Percentiles rank a stretch among this genome's conserved stretches.
Conservation (phyloP, 2,888 invertebrate species). For the Erpobdella octoculata region DNA sequence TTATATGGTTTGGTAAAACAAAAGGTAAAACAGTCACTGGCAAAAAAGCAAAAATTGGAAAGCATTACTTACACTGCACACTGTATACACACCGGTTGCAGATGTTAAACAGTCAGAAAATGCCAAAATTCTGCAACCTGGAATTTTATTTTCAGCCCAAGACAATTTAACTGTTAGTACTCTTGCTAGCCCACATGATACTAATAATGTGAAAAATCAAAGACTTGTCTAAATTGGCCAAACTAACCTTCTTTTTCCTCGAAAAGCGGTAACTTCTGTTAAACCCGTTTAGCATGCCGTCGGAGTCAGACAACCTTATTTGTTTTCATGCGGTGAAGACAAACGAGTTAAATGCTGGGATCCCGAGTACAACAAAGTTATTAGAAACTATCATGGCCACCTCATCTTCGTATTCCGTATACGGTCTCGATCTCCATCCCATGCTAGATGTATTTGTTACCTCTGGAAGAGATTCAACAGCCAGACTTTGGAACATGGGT, state of each 20-base stretch:
- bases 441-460: constrained; percentile 86
- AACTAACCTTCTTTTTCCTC: constrained; percentile 60
- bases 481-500: constrained; percentile 64
- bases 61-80: too few relatives aligned
- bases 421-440: constrained; percentile 85
- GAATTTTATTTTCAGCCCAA: too few relatives aligned
- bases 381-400: constrained; percentile 97
- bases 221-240: constrained; percentile 45
- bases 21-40: too few relatives aligned
- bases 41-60: too few relatives aligned
- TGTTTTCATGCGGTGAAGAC: constrained; percentile 98
- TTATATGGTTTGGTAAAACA: too few relatives aligned
- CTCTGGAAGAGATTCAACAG: constrained; percentile 89
- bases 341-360: constrained; percentile 92
- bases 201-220: too few relatives aligned
- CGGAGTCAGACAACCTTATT: constrained; percentile 85
- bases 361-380: constrained; percentile 94
- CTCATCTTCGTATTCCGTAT: constrained; percentile 92
- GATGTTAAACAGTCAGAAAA: too few relatives aligned
- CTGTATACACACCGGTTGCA: too few relatives aligned
- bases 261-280: constrained; percentile 80
- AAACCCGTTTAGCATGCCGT: constrained; percentile 97
- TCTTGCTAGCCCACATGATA: too few relatives aligned
- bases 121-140: too few relatives aligned
- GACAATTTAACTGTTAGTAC: too few relatives aligned